Conservation (phyloP, 1,140 invertebrate genomes). For the Ceratina calcarata region DNA sequence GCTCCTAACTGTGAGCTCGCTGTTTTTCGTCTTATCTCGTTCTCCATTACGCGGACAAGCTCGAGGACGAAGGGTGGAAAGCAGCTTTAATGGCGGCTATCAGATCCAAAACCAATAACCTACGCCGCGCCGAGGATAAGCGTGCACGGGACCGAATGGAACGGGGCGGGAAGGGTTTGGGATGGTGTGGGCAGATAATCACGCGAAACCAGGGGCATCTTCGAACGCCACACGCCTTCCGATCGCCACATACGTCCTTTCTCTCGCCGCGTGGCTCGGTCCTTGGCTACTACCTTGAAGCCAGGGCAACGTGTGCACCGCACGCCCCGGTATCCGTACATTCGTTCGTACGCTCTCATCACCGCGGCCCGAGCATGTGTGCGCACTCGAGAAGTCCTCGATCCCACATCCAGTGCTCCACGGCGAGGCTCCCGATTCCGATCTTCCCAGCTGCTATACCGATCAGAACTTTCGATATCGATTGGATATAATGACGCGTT, state of each 20-base stretch:
- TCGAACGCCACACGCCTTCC: conserved; percentile 50
- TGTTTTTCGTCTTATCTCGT: conserved; percentile 57
- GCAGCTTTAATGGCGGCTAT: conserved; percentile 60
- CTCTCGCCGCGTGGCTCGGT: conserved; percentile 24
- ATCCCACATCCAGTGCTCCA: conserved; percentile 32
- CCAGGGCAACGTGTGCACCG: background rate
- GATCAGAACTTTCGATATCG: conserved; percentile 71
- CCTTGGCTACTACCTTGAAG: conserved; percentile 9
- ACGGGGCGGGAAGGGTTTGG: background rate
- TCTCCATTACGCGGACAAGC: conserved; percentile 53
- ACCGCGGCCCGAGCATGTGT: background rate
- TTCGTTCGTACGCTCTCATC: background rate
- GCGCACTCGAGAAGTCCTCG: background rate
- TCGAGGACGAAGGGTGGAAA: conserved; percentile 57
- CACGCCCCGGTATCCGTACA: background rate
- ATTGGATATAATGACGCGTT: conserved; percentile 67
- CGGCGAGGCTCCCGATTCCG: conserved; percentile 1
- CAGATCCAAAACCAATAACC: conserved; percentile 68
- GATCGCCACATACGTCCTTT: conserved; percentile 35
- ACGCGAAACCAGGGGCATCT: conserved; percentile 48
- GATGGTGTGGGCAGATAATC: conserved; percentile 64
- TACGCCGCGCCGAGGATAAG: conserved; percentile 49
- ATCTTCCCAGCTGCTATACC: conserved; percentile 62
- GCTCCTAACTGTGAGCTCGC: conserved; percentile 38
- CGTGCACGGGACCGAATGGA: background rate